These are phyloP conservation scores for Nephrotoma flavescens DNA, from an alignment of 2,888 invertebrate species.

Conservation along the genomic window DNA sequence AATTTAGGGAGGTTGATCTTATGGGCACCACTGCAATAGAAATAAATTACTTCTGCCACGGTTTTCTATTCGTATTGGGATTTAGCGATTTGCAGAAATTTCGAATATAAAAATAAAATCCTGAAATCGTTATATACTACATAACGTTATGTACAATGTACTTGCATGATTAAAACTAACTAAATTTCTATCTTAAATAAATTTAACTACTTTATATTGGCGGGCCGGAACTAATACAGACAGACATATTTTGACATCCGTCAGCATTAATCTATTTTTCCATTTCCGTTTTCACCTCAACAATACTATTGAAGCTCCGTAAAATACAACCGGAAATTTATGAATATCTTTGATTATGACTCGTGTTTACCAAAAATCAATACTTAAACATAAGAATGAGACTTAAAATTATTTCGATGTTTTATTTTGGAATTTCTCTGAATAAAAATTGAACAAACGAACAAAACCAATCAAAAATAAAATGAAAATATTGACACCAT, in stretches of 20 bases:
- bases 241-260: background rate
- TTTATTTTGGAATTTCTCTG: background rate
- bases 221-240: no score
- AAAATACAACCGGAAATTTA: background rate
- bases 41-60: no score
- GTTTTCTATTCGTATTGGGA: no score
- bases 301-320: background rate
- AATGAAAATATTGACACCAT: background rate
- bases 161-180: no score
- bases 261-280: background rate
- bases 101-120: no score
- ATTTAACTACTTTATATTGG: no score
- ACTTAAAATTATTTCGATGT: background rate
- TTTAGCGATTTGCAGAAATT: no score
- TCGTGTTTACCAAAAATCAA: background rate
- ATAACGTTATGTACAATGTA: no score
- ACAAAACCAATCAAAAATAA: background rate
- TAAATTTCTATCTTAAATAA: no score
- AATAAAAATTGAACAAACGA: background rate
- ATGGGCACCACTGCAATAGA: no score
- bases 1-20: no score
- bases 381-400: background rate
- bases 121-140: no score
- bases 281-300: background rate
- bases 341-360: background rate